phyloP scores from a whole-genome alignment of 2,888 invertebrate genomes.

The Capitulum mitella region DNA sequence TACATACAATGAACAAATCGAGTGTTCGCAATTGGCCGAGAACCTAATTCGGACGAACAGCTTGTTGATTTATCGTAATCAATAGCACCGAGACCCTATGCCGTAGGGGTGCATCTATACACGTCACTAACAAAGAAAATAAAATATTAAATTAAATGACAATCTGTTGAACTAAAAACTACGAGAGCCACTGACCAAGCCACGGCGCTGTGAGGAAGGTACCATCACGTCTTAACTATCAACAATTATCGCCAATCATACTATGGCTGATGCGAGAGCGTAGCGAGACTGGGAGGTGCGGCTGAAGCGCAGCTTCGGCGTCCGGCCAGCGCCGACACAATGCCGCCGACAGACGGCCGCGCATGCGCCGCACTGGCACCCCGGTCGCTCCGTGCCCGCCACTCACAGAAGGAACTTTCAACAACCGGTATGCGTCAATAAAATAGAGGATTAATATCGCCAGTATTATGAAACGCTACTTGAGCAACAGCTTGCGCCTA shows the following conservation, averaged over 20 bases:
- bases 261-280: too few relatives aligned
- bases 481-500: slow-evolving; percentile 16
- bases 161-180: neutral
- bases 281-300: neutral
- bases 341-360: neutral
- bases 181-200: neutral
- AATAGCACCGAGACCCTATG: neutral
- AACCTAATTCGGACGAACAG: neutral
- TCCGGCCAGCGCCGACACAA: neutral
- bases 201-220: neutral
- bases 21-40: neutral
- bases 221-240: neutral
- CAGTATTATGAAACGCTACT: neutral
- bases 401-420: slow-evolving; percentile 3
- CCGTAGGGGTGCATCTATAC: neutral
- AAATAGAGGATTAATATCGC: slow-evolving; percentile 15
- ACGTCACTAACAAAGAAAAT: neutral
- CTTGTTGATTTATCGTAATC: neutral
- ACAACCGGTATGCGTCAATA: neutral
- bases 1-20: slow-evolving; percentile 4
- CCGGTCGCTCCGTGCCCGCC: neutral
- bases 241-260: neutral
- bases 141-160: slow-evolving; percentile 14
- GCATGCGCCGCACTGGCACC: neutral
- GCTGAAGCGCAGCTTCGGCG: neutral